These are phyloP conservation scores for Parelbella ahira DNA, from an alignment of 2,888 invertebrate species.

Conservation along the genomic window DNA sequence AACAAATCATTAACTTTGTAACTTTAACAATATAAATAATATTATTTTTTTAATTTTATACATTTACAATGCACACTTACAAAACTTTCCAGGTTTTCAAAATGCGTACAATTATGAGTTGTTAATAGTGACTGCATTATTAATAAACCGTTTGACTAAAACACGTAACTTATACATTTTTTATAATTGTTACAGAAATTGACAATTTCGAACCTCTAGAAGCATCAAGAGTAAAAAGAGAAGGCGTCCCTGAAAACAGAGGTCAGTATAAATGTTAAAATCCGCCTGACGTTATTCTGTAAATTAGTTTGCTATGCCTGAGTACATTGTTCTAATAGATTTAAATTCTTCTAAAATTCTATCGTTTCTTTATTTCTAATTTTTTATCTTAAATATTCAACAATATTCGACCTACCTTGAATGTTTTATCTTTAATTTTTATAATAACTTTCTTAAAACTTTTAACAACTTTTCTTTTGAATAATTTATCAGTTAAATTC, in stretches of 20 bases:
- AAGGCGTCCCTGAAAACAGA: conserved; percentile 74
- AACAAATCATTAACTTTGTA: too few species aligned
- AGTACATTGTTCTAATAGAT: conserved; percentile 24
- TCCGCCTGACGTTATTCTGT: conserved; percentile 15
- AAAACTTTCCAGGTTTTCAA: too few species aligned
- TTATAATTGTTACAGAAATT: conserved; percentile 69
- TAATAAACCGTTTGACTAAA: too few species aligned
- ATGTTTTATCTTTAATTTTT: conserved; percentile 6
- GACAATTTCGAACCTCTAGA: conserved; percentile 62
- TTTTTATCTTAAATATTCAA: conserved; percentile 18
- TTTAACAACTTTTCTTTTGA: conserved; percentile 23
- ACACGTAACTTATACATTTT: too few species aligned
- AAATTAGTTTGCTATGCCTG: conserved; percentile 27
- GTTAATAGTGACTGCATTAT: too few species aligned
- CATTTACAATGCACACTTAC: too few species aligned
- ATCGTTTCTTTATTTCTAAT: conserved; percentile 22
- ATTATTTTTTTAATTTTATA: too few species aligned
- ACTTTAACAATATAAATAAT: too few species aligned
- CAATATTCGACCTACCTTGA: conserved; percentile 12
- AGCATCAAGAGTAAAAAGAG: conserved; percentile 70
- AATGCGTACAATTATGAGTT: too few species aligned
- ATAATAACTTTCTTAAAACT: conserved; percentile 22
- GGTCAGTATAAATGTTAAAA: conserved; percentile 49
- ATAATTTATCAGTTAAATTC: conserved; percentile 4
- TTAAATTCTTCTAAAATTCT: conserved; percentile 28